Evolutionary conservation across 2,113 vertebrate species (phyloP), one percentile per base, ranked within the genome.

Genomic region (Tympanuchus pallidicinctus): DNA sequence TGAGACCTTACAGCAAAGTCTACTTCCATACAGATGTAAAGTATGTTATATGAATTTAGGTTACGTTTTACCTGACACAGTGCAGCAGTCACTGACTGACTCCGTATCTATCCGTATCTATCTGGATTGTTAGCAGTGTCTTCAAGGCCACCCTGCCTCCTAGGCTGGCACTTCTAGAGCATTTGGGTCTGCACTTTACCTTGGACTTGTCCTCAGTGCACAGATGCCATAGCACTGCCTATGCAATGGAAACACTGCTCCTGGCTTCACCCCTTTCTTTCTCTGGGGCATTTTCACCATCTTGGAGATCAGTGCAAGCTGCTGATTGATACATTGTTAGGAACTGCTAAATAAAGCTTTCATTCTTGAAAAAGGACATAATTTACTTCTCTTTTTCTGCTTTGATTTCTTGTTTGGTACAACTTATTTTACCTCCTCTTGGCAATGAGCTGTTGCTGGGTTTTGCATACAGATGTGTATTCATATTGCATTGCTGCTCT

Each of bases 121-220:
- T 18, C 1, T 1, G 60, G 22, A 50, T 79, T 28, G 24, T 47
- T 59, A 11, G 20, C 3, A 40, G 54, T 38, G 77, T 17, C 50
- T 30, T 66, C 17, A 16, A 45, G 42, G 64, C 42, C 42, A 45
- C 64, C 28, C 30, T 43, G 28, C 40, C 64, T 73, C 45, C 27
- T 32, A 16, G 0, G 2, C 16, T 47, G 71, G 34, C 24, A 17
- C 25, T 54, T 0, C 0, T 13, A 10, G 52, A 56, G 40, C 12
- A 4, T 48, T 86, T 43, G 71, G 59, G 16, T 25, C 16, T 19
- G 6, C 47, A 0, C 24, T 14, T 32, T 11, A 42, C 21, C 27
- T 70, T 47, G 65, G 54, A 30, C 1, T 2, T 30, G 67, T 18
- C 61, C n/a, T 59, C 52, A 25, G 66, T 2, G 1, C 2, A 1